Evolutionary conservation across 1,140 invertebrate genomes (phyloP), one percentile per base, ranked within the genome.

Genomic region (Solen grandis): DNA sequence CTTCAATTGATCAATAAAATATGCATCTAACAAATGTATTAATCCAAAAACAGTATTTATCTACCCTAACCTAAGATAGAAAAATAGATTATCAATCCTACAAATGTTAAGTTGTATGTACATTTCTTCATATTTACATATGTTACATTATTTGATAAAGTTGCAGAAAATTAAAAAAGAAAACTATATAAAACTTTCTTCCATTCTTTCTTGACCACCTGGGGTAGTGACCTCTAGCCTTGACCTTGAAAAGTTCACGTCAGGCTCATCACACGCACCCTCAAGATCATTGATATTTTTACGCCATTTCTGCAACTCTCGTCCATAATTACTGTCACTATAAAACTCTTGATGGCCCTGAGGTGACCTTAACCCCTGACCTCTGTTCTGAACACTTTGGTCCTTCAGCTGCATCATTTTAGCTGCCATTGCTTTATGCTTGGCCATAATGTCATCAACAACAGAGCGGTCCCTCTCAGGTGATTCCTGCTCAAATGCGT

Each of bases 141-240:
- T n/a, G n/a, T n/a, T n/a, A n/a, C n/a, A n/a, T n/a, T n/a, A n/a
- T n/a, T n/a, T n/a, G n/a, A n/a, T n/a, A n/a, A n/a, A n/a, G n/a
- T n/a, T n/a, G n/a, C n/a, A n/a, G n/a, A n/a, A n/a, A n/a, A n/a
- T n/a, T n/a, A n/a, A n/a, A n/a, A n/a, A n/a, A n/a, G n/a, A n/a
- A n/a, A n/a, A n/a, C 57, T 69, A 69, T 36, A 78, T 78, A 69
- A 78, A 78, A 38, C 75, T 78, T 60, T 78, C 75, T 27, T 68
- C 75, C 31, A 78, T 50, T 65, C 14, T 29, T 25, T 76, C 74
- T 22, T 13, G 57, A 3, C 50, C 31, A 25, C n/a, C n/a, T n/a
- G n/a, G n/a, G n/a, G 60, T 54, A 25, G 65, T 70, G 19, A 70
- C 33, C 2, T 54, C 63, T 50, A 60, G 59, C 35, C 75, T 38